Evolutionary conservation across 1,140 invertebrate genomes (phyloP), one percentile per base, ranked within the genome.

Genomic region (Cherax quadricarinatus): DNA sequence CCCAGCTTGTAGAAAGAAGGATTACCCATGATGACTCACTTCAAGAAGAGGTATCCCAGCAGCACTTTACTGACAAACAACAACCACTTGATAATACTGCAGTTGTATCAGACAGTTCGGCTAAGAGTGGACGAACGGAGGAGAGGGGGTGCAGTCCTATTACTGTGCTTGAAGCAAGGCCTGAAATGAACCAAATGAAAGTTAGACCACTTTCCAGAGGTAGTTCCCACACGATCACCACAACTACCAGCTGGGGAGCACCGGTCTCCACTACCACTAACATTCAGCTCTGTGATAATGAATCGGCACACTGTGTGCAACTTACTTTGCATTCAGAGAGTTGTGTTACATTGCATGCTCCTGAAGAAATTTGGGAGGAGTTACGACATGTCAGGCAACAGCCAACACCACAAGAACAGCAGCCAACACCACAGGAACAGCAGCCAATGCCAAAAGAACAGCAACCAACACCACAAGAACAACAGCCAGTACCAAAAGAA

Each of bases 71-170:
- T 18, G 24, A 60, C 30, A 49, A 62, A 60, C 73, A 60, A 70
- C 83, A 91, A 78, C 30, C 57, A 24, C 73, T 80, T 70, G 75
- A 57, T 18, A 62, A 60, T 18, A 62, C 83, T 48, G 48, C 79
- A 60, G 53, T 49, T 70, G 10, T n/a, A 78, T n/a, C 70, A 60
- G 78, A 79, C 49, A 57, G 60, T 9, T 51, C 51, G 4, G 30
- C 73, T 70, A 85, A 91, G 12, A 70, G 62, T 60, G 81, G 79
- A 49, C 79, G 41, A 51, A 91, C 89, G 24, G 89, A 91, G 57
- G 89, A 91, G 75, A 62, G 89, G 49, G 89, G 89, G 9, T 91
- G 89, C 73, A 91, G 89, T 79, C 89, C 89, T 30, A 91, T 91
- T 62, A 91, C 89, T 70, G 89, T 91, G 73, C 84, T 91, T 49